Base-by-base conservation (phyloP, 2,113 vertebrate species). In the Cepphus grylle region DNA sequence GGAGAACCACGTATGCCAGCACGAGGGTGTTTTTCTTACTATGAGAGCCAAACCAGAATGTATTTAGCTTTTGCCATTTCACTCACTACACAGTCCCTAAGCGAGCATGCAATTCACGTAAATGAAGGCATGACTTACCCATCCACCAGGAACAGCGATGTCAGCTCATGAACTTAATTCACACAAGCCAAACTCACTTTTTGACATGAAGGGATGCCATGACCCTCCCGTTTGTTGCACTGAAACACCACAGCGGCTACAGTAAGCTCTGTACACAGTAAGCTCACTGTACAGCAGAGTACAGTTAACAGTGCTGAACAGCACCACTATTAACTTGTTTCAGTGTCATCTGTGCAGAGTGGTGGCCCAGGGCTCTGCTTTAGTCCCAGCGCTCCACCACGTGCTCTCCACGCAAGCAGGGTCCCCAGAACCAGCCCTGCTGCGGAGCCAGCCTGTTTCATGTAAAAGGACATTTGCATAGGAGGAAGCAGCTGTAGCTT, bases 401-500 rank as follows among this genome's bases (percentile, higher is more conserved):
- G 7, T 85, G 95, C 50, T 84, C 72, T 70, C 62, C 79, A 93
- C 2, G 2, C 49, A 92, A 69, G 82, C 71, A 73, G 83, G 55
- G 38, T 95, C 55, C 83, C 77, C 83, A 89, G 80, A 89, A 91
- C 10, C 63, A 50, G 67, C 71, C 77, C 88, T 43, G 82, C 74
- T 8, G 40, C 58, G 11, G 9, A 63, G 32, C 32, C 91, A 86
- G 77, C 38, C 55, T 6, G 7, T 23, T 45, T n/a, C 2, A 0
- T 32, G 81, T 73, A 53, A 52, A 88, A 84, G 50, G 66, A 56
- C 23, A 78, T 61, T 81, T 74, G 81, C 94, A 94, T 36, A 95
- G 56, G 21, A 95, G 89, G 94, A 97, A 97, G 52, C 86, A 95
- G 91, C 88, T 83, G 58, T 77, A 83, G 67, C 21, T 78, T 74